A percentile compares a stretch with the other conserved stretches of the same genome.
Evolutionary conservation across 1,140 invertebrate species (phyloP).

Genomic region (Drosophila nikananu): DNA sequence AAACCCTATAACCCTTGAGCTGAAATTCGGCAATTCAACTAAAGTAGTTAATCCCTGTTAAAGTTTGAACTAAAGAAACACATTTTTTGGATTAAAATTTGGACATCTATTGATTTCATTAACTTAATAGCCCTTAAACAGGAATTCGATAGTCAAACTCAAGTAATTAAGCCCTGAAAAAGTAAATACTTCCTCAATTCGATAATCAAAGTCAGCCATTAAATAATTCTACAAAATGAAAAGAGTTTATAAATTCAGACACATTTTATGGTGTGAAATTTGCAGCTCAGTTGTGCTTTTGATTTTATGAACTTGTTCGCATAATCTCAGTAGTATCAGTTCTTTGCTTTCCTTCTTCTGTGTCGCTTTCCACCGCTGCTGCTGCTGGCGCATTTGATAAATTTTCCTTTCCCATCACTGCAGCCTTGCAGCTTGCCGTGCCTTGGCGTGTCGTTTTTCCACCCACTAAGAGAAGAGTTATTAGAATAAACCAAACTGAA

Average conservation of each 20-base stretch:
- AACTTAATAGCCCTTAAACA: too few relatives aligned
- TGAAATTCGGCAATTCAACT: neutral
- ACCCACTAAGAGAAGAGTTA: slow-evolving; percentile 39
- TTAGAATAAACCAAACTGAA: slow-evolving; percentile 39
- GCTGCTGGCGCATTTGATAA: slow-evolving; percentile 43
- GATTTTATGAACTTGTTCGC: neutral
- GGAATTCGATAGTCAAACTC: too few relatives aligned
- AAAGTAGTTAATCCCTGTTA: too few relatives aligned
- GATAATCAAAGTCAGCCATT: too few relatives aligned
- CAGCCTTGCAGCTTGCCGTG: slow-evolving; percentile 17
- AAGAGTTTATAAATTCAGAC: neutral
- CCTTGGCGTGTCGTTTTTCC: slow-evolving; percentile 22
- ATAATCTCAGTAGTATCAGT: neutral
- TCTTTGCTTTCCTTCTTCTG: neutral
- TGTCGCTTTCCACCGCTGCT: slow-evolving; percentile 23
- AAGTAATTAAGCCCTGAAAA: too few relatives aligned
- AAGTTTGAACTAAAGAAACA: too few relatives aligned
- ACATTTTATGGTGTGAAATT: neutral
- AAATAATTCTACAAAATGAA: too few relatives aligned
- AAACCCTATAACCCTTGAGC: neutral
- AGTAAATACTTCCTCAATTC: too few relatives aligned
- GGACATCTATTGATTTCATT: too few relatives aligned
- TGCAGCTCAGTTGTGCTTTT: too few relatives aligned
- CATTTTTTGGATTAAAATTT: too few relatives aligned
- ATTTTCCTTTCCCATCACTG: slow-evolving; percentile 47